phyloP scores from a whole-genome alignment of 2,888 invertebrate species.

The Ennomos fuscantarius region DNA sequence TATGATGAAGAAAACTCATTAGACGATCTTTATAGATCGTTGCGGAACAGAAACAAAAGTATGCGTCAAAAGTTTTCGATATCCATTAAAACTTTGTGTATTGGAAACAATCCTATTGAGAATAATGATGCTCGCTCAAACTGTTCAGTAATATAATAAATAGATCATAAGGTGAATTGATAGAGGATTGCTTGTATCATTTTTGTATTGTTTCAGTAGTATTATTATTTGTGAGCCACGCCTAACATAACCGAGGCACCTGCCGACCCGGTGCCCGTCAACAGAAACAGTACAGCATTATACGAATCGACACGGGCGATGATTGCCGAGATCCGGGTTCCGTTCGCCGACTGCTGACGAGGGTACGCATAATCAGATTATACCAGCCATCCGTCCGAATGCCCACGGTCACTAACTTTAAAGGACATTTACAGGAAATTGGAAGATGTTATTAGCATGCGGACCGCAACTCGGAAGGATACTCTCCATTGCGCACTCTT shows the following conservation, averaged over 20 bases:
- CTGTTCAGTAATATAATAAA: too few species aligned
- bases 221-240: not conserved
- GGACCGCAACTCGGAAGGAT: too few species aligned
- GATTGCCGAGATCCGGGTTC: constrained; percentile 53
- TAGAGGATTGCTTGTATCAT: too few species aligned
- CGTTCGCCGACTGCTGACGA: constrained; percentile 45
- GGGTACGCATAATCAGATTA: constrained; percentile 58
- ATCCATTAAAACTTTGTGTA: constrained; percentile 12
- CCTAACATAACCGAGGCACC: not conserved
- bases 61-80: constrained; percentile 9
- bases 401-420: constrained; percentile 5
- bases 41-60: constrained; percentile 10
- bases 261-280: constrained; percentile 2
- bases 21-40: constrained; percentile 20
- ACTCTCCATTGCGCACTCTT: too few species aligned
- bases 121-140: constrained; percentile 9
- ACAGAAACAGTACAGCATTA: constrained; percentile 10
- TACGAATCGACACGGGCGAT: constrained; percentile 48
- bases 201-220: not conserved
- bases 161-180: too few species aligned
- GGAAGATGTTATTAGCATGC: not conserved
- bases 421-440: not conserved
- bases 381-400: constrained; percentile 41
- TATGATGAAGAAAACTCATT: constrained; percentile 32
- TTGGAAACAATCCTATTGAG: constrained; percentile 8